Percentiles rank a stretch among this genome's conserved stretches.
phyloP scores from a whole-genome alignment of 1,140 invertebrate species.

The Caenorhabditis remanei region DNA sequence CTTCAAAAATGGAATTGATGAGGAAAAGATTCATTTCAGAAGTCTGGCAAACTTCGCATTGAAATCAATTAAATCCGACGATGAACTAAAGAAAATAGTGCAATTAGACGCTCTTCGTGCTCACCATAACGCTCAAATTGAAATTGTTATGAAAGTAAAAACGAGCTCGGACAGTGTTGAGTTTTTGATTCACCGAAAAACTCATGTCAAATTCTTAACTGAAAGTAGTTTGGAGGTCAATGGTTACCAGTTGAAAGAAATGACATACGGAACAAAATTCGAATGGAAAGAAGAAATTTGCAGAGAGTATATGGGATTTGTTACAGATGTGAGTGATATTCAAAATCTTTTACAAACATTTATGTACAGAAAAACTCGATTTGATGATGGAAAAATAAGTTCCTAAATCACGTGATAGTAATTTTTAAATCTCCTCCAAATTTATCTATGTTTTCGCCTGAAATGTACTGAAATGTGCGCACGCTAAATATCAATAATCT shows the following conservation, averaged over 20 bases:
- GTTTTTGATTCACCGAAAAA: conserved; percentile 60
- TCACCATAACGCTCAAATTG: conserved; percentile 13
- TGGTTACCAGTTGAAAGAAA: conserved; percentile 24
- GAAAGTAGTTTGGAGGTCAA: conserved; percentile 30
- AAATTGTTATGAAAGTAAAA: conserved; percentile 42
- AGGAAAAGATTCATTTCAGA: conserved; percentile 55
- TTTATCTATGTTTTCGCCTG: too few species aligned
- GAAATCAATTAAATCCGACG: neutral
- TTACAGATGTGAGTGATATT: conserved; percentile 52
- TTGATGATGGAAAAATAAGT: too few species aligned
- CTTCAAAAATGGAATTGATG: conserved; percentile 66
- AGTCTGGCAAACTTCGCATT: conserved; percentile 43
- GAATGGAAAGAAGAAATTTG: conserved; percentile 75
- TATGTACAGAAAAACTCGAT: neutral
- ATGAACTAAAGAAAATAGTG: neutral
- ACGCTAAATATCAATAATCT: too few species aligned
- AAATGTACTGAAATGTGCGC: too few species aligned
- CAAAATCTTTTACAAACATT: neutral
- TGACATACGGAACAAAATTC: conserved; percentile 67
- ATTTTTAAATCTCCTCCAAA: too few species aligned
- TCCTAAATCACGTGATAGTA: too few species aligned
- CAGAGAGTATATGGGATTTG: conserved; percentile 63
- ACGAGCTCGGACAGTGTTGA: neutral
- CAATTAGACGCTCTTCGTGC: conserved; percentile 32
- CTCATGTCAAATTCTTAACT: neutral